Evolutionary conservation across 2,113 vertebrate species (phyloP), one percentile per base, ranked within the genome.

Genomic region (Erinaceus europaeus): DNA sequence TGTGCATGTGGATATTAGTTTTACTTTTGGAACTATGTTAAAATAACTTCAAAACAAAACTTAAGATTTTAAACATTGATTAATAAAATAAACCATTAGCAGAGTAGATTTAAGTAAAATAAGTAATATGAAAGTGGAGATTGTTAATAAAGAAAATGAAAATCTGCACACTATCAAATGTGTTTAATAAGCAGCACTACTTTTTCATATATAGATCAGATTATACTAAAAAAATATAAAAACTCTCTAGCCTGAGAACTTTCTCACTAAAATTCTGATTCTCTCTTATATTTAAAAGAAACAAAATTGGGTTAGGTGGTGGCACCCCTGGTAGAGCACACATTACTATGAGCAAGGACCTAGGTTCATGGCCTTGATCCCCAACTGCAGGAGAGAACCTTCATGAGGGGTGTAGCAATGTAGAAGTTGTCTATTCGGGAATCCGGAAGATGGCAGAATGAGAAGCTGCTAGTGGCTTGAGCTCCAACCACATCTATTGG

Each of bases 1-100:
- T 89, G 11, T 89, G 80, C 17, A 9, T 84, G 81, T 42, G 17
- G 59, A 14, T 92, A 86, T 78, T 94, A 67, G 4, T 75, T 84
- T 88, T 90, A 27, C n/a, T 53, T 75, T 86, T 50, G 32, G 36
- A 80, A 11, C 27, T 78, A 52, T 20, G 57, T 81, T 76, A 76
- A 73, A 73, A 86, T 50, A 84, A 4, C 27, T 73, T 55, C 15
- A 42, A 88, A 61, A 42, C 3, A 91, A 86, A 95, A 77, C 8
- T 75, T 74, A 73, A 65, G 50, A 55, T 13, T 64, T 81, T 50
- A 40, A 93, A 36, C 5, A 80, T 15, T 82, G 10, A 65, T 78
- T 85, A 77, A 48, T 67, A 50, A 73, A 81, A 34, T 57, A 74
- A 90, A 64, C 1, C 25, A 52, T 88, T 75, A 74, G 8, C 3